Evolutionary conservation across 2,113 vertebrate species (phyloP), one percentile per base, ranked within the genome.

Genomic region (Entelurus aequoreus): DNA sequence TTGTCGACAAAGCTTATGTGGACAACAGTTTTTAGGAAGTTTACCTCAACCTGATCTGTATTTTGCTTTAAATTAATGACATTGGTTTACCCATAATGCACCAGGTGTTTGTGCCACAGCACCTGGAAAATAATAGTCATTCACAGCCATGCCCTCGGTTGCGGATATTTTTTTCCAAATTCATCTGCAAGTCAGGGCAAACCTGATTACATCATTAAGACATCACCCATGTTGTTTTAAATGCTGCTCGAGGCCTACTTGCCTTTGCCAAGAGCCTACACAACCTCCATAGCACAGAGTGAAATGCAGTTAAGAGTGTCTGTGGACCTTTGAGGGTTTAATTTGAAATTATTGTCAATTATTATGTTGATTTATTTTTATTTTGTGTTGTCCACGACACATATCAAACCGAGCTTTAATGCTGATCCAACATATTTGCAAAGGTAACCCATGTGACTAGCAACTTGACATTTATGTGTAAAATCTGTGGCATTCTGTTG

Each of bases 401-500:
- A 46, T 9, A 55, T 38, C 8, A 38, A 8, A 21, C 1, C 47
- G 42, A 67, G 13, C n/a, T 21, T n/a, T 19, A 5, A n/a, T 1
- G 5, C 53, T 62, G 15, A 54, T 49, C 14, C 15, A 21, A 4
- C 11, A 19, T 35, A 5, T 52, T 51, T 37, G 36, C 58, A 36
- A 42, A 54, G 50, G 11, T 21, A 16, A 47, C 44, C 5, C 40
- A 16, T 19, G 4, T 70, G 58, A 70, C n/a, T 49, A 54, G 48
- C 61, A 52, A 70, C 42, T 21, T 48, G 62, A 57, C 47, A 7
- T 38, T 62, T 37, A 1, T 46, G 66, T 66, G 67, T 74, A 4
- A 60, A 63, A 51, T 72, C 21, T 14, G 47, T 49, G 50, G 53
- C 49, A 59, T 62, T 70, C 49, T 54, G 55, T 48, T 6, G n/a